Base-by-base conservation (phyloP, 2,888 invertebrate genomes). In the Cenopis cana region DNA sequence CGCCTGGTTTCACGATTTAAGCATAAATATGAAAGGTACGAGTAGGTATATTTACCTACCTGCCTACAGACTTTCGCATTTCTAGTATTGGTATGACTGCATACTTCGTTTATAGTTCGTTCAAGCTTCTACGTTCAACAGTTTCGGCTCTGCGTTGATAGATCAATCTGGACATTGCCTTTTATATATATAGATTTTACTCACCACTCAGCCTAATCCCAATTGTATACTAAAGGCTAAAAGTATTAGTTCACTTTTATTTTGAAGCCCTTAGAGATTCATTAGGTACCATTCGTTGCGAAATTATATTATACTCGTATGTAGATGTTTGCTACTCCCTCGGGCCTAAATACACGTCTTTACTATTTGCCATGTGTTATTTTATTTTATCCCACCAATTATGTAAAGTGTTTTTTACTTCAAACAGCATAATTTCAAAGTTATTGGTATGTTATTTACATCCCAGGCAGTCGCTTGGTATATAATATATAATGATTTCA, bases 261-360 rank as follows among this genome's bases (percentile, higher is more conserved):
- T 38, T 64, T 54, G 29, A 38, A 38, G 14, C 20, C 24, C 33
- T 12, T 12, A 24, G 9, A 36, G 52, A 38, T 54, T 17, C 29
- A 49, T 49, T 62, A 50, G 36, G n/a, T n/a, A n/a, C n/a, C 49
- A 61, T 49, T 61, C 17, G 33, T 18, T 60, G 24, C 49, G 11
- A 49, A 33, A 61, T 50, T 49, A 50, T 62, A 52, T 52, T 52
- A 29, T 50, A 36, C 20, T 62, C 14, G 36, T 12, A 20, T 10
- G 52, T 14, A 50, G 5, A 50, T 12, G 36, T 62, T 62, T 50
- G 50, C 18, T 61, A 36, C 4, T 54, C 64, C 54, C 64, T 60
- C n/a, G 29, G 18, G 46, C 17, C 20, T 9, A n/a, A 46, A 46
- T 6, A 46, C n/a, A 29, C n/a, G 24, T 46, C 46, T 18, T 46